Conservation (phyloP, 2,888 invertebrate species). For the Julus scanicus region DNA sequence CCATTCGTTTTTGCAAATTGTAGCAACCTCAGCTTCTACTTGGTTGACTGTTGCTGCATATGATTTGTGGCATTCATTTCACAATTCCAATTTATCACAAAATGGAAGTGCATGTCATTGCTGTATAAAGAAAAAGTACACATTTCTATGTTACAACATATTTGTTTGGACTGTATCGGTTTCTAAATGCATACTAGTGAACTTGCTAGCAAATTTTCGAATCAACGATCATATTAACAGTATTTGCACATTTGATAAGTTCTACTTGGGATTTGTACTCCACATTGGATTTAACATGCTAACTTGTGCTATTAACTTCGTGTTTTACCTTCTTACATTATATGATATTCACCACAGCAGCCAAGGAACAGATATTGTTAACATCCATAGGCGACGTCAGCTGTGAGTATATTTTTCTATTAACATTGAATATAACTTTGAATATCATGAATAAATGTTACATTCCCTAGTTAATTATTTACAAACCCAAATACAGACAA, state of each 20-base stretch:
- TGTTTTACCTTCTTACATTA: slow-evolving; percentile 56
- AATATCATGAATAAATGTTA: no score
- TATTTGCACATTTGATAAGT: slow-evolving; percentile 50
- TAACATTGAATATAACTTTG: no score
- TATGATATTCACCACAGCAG: slow-evolving; percentile 16
- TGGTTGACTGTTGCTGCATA: slow-evolving; percentile 95
- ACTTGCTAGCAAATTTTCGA: no score
- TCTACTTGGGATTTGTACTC: slow-evolving; percentile 41
- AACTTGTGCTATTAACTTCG: slow-evolving; percentile 36
- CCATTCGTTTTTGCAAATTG: slow-evolving; percentile 80
- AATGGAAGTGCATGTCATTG: background rate
- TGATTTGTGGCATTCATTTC: slow-evolving; percentile 78
- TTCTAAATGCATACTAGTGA: background rate
- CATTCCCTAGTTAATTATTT: no score
- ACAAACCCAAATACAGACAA: no score
- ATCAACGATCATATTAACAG: background rate
- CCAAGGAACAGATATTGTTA: slow-evolving; percentile 53
- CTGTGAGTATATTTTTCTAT: slow-evolving; percentile 54
- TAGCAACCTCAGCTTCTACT: slow-evolving; percentile 89
- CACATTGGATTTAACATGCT: slow-evolving; percentile 49
- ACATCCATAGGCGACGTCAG: slow-evolving; percentile 55
- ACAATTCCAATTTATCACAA: slow-evolving; percentile 12
- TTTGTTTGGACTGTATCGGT: background rate
- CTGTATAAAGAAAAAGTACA: background rate
- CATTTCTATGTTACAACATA: slow-evolving; percentile 42